Base-by-base conservation (phyloP, 2,113 vertebrate genomes). In the Smithornis capensis region DNA sequence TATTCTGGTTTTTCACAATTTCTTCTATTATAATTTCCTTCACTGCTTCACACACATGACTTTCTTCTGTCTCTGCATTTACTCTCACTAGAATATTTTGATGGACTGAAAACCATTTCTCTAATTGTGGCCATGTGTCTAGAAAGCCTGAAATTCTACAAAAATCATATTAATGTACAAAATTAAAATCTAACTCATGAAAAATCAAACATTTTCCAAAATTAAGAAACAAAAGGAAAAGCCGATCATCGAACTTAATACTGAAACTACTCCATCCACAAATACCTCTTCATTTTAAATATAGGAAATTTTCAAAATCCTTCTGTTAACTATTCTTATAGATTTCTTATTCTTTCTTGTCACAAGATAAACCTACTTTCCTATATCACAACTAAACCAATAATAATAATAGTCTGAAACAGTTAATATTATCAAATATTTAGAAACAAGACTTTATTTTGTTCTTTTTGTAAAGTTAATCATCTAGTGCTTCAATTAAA, bases 71-170 rank as follows among this genome's bases (percentile, higher is more conserved):
- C 81, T 99, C 98, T 42, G 98, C 99, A 86, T 98, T 97, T 57
- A 99, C 83, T 94, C 97, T 98, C 70, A 98, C 97, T 70, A 99
- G 96, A 97, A 98, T 98, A 83, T 98, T 98, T 77, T 98, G 98
- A 87, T 95, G 94, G 38, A 83, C 91, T 83, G 97, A 98, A 97
- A 98, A 99, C 99, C 99, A 99, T n/a, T 97, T 92, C 91, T 99
- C 98, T 69, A 99, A 96, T 71, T 96, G 90, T 57, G 98, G 96
- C 99, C 99, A 99, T 6, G 96, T 97, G 16, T 99, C 98, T 53
- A 98, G 97, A 95, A 99, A 99, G 31, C 97, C 95, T 80, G 94
- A 67, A 87, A 99, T 97, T 95, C 99, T 99, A 78, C 3, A 91
- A 97, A 94, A 97, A 92, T 35, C 8, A 64, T 82, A 87, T 90